Evolutionary conservation across 2,888 invertebrate genomes (phyloP).

Genomic region (Buathra laborator): DNA sequence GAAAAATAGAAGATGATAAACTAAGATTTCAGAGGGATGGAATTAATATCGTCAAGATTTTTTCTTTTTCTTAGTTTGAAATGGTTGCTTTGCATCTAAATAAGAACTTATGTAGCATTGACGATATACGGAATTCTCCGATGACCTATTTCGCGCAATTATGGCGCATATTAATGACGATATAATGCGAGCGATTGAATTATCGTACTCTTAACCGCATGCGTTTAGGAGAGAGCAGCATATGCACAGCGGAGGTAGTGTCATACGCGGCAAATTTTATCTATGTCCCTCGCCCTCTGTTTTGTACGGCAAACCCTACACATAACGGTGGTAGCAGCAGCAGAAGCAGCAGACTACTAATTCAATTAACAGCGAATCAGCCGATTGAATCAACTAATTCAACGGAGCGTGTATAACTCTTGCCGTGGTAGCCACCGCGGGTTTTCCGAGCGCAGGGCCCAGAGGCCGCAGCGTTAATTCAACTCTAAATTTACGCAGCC

Average conservation of each 20-base stretch:
- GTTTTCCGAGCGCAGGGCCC: conserved; percentile 39
- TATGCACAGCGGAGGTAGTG: not conserved
- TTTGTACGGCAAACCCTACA: not conserved
- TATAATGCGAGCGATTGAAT: conserved; percentile 36
- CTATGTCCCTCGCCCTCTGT: not conserved
- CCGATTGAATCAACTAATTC: conserved; percentile 72
- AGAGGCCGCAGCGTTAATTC: conserved; percentile 55
- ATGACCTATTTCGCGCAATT: not conserved
- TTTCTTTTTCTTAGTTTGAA: not conserved
- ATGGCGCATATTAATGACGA: not conserved
- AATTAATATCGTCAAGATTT: not conserved
- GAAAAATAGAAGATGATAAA: not conserved
- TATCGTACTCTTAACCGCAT: conserved; percentile 34
- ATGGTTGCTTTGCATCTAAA: not conserved
- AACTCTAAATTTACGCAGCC: conserved; percentile 63
- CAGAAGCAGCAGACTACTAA: conserved; percentile 60
- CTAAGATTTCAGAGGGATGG: not conserved
- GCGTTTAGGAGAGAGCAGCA: not conserved
- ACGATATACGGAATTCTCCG: not conserved
- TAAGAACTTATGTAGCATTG: not conserved
- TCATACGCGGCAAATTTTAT: conserved; percentile 11
- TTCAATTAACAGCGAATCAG: conserved; percentile 70
- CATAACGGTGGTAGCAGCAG: not conserved
- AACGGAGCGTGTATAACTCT: conserved; percentile 65
- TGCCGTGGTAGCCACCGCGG: conserved; percentile 21